These are phyloP conservation scores for Plagodis dolabraria DNA, from an alignment of 2,888 invertebrate species.

Conservation along the genomic window DNA sequence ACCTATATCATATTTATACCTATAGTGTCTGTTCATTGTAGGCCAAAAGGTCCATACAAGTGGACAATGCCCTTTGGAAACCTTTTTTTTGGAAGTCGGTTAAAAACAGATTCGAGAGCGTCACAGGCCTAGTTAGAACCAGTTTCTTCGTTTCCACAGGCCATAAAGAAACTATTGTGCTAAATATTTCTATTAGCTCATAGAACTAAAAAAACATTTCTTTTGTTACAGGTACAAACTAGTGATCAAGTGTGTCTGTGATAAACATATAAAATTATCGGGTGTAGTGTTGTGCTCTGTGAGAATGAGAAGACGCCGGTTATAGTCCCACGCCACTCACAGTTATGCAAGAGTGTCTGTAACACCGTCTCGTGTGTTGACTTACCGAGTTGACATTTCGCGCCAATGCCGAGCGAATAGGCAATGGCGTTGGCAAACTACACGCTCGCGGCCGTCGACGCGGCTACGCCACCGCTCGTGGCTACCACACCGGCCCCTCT, in stretches of 20 bases:
- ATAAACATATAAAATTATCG: conserved; percentile 33
- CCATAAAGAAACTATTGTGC: no score
- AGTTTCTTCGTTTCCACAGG: no score
- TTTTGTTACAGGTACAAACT: conserved; percentile 67
- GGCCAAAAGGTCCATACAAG: no score
- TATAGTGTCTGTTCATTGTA: no score
- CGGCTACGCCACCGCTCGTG: conserved; percentile 64
- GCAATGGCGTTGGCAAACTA: conserved; percentile 79
- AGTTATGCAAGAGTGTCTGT: conserved; percentile 68
- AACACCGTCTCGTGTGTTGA: conserved; percentile 56
- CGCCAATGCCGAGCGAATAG: conserved; percentile 70
- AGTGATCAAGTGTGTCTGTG: conserved; percentile 51
- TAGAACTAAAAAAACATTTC: not conserved
- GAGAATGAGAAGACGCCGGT: conserved; percentile 65
- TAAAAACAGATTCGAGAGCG: no score
- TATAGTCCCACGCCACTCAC: conserved; percentile 53
- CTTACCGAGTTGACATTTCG: conserved; percentile 67
- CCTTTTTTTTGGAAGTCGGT: no score
- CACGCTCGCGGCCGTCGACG: conserved; percentile 64
- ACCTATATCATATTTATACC: no score
- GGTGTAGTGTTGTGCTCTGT: conserved; percentile 56
- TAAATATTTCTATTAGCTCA: no score
- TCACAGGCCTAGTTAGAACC: no score
- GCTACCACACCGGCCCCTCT: conserved; percentile 65
- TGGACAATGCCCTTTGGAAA: no score